Conservation (phyloP, 2,113 vertebrate species). For the Pionites leucogaster region DNA sequence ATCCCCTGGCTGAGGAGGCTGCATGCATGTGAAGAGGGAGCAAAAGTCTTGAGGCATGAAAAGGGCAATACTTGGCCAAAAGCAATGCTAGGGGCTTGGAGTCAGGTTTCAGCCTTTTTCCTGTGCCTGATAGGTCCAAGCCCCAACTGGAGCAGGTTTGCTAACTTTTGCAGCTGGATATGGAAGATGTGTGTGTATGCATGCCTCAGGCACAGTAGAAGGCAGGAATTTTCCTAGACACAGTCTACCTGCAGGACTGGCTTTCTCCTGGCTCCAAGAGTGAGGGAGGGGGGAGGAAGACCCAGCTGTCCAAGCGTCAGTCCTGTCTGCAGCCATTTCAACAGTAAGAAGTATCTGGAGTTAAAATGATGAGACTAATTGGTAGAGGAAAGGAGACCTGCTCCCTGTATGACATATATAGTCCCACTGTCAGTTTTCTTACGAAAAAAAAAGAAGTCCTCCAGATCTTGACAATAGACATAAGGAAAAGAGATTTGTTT, state of each 20-base stretch:
- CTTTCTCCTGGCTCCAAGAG: not conserved
- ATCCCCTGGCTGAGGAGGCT: not conserved
- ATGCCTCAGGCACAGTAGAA: not conserved
- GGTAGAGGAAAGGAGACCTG: not conserved
- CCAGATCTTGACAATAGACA: not conserved
- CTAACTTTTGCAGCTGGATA: not conserved
- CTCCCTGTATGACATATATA: not conserved
- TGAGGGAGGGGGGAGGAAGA: rapidly evolving
- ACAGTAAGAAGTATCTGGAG: not conserved
- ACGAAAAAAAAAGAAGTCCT: not conserved
- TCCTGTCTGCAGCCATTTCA: not conserved
- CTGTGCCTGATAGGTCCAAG: not conserved
- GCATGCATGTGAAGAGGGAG: not conserved
- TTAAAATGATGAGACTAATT: not conserved
- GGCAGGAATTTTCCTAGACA: not conserved
- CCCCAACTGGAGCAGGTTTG: not conserved
- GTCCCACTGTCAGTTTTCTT: not conserved
- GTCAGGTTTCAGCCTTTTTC: not conserved
- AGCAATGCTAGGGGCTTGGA: not conserved
- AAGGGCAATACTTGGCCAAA: not conserved
- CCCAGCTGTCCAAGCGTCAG: not conserved
- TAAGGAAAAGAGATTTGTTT: not conserved
- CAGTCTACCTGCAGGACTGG: not conserved
- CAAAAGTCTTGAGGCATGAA: not conserved
- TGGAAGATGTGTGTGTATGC: not conserved